Conservation (phyloP, 1,140 invertebrate species). For the Brachionus plicatilis region DNA sequence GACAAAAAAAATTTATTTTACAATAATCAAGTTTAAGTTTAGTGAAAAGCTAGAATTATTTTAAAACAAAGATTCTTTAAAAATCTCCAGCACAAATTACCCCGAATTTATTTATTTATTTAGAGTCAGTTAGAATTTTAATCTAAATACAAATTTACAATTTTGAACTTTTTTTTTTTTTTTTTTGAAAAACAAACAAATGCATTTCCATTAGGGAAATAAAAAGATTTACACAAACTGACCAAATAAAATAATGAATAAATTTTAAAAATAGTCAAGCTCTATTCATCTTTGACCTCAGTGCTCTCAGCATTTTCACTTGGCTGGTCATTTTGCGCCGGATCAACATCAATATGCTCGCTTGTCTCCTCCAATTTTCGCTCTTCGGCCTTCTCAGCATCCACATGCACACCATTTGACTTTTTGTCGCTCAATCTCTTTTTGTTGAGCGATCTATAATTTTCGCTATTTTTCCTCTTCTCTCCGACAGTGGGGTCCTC, state of each 20-base stretch:
- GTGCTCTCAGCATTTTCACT: neutral
- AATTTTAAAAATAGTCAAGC: neutral
- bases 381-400: neutral
- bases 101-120: neutral
- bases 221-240: neutral
- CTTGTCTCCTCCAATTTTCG: neutral
- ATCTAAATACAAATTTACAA: neutral
- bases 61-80: neutral
- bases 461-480: slow-evolving; percentile 9
- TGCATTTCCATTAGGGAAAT: neutral
- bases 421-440: slow-evolving; percentile 19
- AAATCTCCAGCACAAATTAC: neutral
- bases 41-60: neutral
- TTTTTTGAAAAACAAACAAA: slow-evolving; percentile 2
- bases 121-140: neutral
- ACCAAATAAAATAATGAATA: neutral
- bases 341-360: slow-evolving; percentile 12
- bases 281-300: neutral
- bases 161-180: neutral
- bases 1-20: neutral
- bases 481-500: slow-evolving; percentile 13
- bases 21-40: neutral
- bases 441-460: slow-evolving; percentile 10
- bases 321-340: neutral
- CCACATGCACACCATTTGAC: slow-evolving; percentile 10